Conservation (phyloP, 2,113 vertebrate genomes). For the Crotalus viridis region DNA sequence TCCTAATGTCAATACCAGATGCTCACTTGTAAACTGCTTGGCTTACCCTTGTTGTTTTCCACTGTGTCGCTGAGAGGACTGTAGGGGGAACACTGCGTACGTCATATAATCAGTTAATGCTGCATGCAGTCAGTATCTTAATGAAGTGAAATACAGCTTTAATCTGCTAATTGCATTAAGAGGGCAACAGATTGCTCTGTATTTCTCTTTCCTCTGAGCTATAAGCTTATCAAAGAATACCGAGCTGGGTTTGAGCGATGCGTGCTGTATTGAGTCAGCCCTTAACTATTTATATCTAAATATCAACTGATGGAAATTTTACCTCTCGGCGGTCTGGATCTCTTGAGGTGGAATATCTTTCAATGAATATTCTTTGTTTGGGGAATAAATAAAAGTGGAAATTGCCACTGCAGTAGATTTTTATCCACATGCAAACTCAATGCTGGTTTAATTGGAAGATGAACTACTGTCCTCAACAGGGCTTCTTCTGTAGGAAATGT, state of each 20-base stretch:
- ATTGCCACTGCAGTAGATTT: not conserved
- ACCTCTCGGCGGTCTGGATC: constrained; percentile 25
- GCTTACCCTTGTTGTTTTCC: constrained; percentile 36
- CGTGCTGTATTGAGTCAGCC: constrained; percentile 13
- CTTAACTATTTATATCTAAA: constrained; percentile 48
- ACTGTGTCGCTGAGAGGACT: constrained; percentile 36
- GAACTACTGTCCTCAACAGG: not conserved
- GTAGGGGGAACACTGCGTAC: constrained; percentile 48
- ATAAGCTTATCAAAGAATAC: constrained; percentile 43
- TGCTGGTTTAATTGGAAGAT: not conserved
- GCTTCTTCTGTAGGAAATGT: not conserved
- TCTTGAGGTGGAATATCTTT: constrained; percentile 31
- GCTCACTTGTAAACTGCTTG: constrained; percentile 37
- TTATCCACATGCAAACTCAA: not conserved
- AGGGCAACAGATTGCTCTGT: constrained; percentile 41
- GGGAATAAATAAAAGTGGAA: not conserved
- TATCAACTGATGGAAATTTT: constrained; percentile 40
- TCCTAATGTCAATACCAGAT: constrained; percentile 10
- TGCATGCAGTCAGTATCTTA: constrained; percentile 35
- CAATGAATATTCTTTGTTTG: constrained; percentile 32
- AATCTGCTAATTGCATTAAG: constrained; percentile 61
- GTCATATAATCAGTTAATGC: constrained; percentile 12
- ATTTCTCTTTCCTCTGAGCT: constrained; percentile 35
- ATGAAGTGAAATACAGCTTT: constrained; percentile 53
- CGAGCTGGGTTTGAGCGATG: constrained; percentile 46